Evolutionary conservation across 2,888 invertebrate genomes (phyloP), one percentile per base, ranked within the genome.

Genomic region (Scotopteryx bipunctaria): DNA sequence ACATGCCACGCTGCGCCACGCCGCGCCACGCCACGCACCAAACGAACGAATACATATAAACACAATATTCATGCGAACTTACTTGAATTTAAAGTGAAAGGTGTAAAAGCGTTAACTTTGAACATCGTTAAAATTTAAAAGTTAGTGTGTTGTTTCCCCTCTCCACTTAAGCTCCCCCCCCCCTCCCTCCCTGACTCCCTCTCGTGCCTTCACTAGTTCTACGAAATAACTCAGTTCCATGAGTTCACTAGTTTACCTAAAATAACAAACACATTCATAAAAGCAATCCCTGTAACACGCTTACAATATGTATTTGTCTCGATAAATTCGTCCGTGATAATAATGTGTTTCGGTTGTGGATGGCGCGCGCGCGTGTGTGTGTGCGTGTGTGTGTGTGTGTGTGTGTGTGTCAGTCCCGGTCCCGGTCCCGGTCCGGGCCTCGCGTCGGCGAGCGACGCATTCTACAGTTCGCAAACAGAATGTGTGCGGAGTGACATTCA

Each of bases 71-170:
- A 54, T 37, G 17, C 35, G 45, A 59, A 38, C 37, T 52, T 44
- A 45, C 40, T 54, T 49, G 38, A 54, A 54, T 45, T 51, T 48
- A 44, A 46, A 54, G 51, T 54, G 46, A 47, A 59, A 57, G 55
- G 49, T 52, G 51, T 57, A 44, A 40, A 51, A 37, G 44, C 47
- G 50, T 48, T 59, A 57, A 57, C 51, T 62, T 59, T 49, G 54
- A 55, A 55, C 56, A 36, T 52, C 51, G 56, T 62, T 56, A 59
- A 60, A 60, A 52, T 60, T 57, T 59, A 45, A 59, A 46, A 55
- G 57, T 57, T 44, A 33, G 50, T 33, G 41, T 56, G 56, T 51
- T 50, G 42, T 25, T 21, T 25, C 5, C 35, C 36, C 16, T 17
- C 31, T 25, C 27, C 21, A 14, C 31, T 31, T 9, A 15, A 31